Conservation (phyloP, 2,113 vertebrate genomes). For the Hepsetus odoe region DNA sequence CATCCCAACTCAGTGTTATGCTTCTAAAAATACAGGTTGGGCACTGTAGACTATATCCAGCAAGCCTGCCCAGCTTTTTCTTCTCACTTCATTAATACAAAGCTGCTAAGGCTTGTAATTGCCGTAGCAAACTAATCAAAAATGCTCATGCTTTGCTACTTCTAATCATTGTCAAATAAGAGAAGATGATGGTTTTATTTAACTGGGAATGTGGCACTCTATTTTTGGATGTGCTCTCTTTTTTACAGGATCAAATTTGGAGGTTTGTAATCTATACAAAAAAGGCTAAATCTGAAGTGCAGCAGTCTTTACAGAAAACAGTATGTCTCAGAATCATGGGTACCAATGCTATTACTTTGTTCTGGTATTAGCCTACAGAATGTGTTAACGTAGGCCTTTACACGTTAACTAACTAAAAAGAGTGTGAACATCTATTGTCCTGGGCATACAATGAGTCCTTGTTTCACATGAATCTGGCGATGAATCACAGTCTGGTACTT, state of each 20-base stretch:
- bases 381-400: background rate
- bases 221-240: background rate
- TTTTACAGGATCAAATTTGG: conserved; percentile 7
- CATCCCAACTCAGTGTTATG: conserved; percentile 56
- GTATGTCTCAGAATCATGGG: background rate
- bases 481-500: conserved; percentile 15
- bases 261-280: background rate
- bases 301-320: background rate
- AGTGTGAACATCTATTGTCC: conserved; percentile 7
- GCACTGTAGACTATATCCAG: conserved; percentile 51
- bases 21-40: conserved; percentile 66
- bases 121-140: conserved; percentile 43
- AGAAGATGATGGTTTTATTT: conserved; percentile 45
- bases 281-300: no score
- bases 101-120: conserved; percentile 37
- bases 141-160: conserved; percentile 42
- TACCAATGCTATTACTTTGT: background rate
- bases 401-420: background rate
- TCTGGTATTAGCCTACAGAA: background rate
- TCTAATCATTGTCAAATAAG: conserved; percentile 39
- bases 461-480: conserved; percentile 31
- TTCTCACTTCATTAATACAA: conserved; percentile 41
- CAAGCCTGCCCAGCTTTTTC: conserved; percentile 55
- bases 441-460: conserved; percentile 12
- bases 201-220: conserved; percentile 19